A percentile compares a stretch with the other conserved stretches of the same genome.
Conservation (phyloP, 1,140 invertebrate species). For the Diachasmimorpha longicaudata region DNA sequence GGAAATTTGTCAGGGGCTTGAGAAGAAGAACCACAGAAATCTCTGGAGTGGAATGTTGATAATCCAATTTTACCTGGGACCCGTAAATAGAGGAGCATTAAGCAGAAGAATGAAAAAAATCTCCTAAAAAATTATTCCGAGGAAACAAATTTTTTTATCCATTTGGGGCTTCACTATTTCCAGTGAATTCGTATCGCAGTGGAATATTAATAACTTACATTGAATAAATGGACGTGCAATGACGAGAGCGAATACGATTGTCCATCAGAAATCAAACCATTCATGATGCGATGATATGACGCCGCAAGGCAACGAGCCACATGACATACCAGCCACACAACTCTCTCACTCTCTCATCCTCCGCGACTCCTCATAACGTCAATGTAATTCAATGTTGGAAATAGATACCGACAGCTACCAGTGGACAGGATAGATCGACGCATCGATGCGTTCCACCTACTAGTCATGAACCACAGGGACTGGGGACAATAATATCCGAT, state of each 20-base stretch:
- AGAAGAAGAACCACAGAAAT: neutral
- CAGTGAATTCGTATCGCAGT: neutral
- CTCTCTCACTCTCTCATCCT: neutral
- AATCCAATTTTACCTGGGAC: neutral
- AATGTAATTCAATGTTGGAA: slow-evolving; percentile 20
- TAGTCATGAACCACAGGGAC: neutral
- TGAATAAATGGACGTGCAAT: neutral
- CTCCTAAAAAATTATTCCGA: no score
- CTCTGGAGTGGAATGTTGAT: neutral
- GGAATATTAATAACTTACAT: neutral
- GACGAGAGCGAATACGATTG: neutral
- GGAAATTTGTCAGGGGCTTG: neutral
- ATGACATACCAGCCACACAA: slow-evolving; percentile 12
- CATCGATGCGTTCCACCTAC: slow-evolving; percentile 1
- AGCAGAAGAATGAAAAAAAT: no score
- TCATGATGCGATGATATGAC: neutral
- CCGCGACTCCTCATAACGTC: neutral
- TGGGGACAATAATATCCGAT: slow-evolving; percentile 18
- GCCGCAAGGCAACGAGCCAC: slow-evolving; percentile 3
- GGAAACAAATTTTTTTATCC: no score
- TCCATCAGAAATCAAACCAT: neutral
- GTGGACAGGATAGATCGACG: neutral
- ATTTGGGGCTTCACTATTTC: no score
- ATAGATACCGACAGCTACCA: slow-evolving; percentile 10
- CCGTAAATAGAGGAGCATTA: neutral